Evolutionary conservation across 2,888 invertebrate genomes (phyloP).

Genomic region (Physocephala rufipes): DNA sequence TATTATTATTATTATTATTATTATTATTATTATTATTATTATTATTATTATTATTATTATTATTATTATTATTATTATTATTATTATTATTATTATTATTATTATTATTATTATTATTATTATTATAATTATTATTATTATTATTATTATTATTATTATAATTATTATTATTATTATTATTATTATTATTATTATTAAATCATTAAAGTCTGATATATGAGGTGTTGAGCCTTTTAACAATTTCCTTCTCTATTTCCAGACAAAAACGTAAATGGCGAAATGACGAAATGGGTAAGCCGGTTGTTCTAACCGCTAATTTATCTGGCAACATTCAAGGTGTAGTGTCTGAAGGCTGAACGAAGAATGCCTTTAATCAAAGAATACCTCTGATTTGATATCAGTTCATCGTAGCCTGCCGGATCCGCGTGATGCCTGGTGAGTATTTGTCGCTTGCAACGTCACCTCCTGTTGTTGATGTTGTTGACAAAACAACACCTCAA

Average conservation of each 20-base stretch:
- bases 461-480: not conserved
- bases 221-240: not conserved
- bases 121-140: too few relatives aligned
- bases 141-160: too few relatives aligned
- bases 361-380: conserved; percentile 99
- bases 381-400: conserved; percentile 96
- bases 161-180: too few relatives aligned
- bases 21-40: too few relatives aligned
- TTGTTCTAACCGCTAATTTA: conserved; percentile 85
- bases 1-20: not conserved
- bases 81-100: too few relatives aligned
- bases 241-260: conserved; percentile 58
- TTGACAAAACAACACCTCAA: not conserved
- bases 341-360: conserved; percentile 94
- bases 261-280: conserved; percentile 74
- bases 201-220: not conserved
- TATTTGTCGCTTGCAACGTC: conserved; percentile 43
- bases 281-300: conserved; percentile 93
- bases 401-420: conserved; percentile 92
- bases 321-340: conserved; percentile 85
- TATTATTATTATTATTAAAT: conserved; percentile 16
- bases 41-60: too few relatives aligned
- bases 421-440: conserved; percentile 93
- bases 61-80: too few relatives aligned
- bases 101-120: too few relatives aligned